These are phyloP conservation scores for Sprattus sprattus DNA, from an alignment of 2,113 vertebrate genomes.

Conservation along the genomic window DNA sequence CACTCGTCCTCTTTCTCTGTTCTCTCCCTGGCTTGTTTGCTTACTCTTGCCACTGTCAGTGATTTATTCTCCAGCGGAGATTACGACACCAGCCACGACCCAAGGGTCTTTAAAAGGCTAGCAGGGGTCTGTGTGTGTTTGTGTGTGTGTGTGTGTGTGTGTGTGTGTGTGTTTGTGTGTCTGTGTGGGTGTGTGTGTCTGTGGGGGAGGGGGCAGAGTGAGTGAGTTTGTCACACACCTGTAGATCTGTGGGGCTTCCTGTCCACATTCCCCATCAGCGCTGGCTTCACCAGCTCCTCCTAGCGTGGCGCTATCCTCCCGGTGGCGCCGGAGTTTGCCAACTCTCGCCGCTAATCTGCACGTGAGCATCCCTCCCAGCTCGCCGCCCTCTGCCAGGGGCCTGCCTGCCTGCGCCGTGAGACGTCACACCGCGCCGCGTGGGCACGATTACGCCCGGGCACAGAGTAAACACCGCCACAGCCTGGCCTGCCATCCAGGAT, in stretches of 20 bases:
- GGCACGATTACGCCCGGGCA: not conserved
- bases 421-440: not conserved
- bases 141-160: constrained; percentile 10
- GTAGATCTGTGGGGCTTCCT: too few species aligned
- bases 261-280: too few species aligned
- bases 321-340: not conserved
- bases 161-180: not conserved
- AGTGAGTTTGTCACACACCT: not conserved
- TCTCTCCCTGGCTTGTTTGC: not conserved
- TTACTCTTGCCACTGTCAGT: not conserved
- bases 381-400: too few species aligned
- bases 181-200: not conserved
- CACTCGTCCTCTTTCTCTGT: not conserved
- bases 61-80: not conserved
- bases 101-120: not conserved
- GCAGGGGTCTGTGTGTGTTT: too few species aligned
- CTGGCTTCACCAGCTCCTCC: too few species aligned
- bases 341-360: not conserved
- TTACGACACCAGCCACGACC: not conserved
- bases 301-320: too few species aligned
- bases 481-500: not conserved
- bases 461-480: not conserved
- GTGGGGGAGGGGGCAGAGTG: not conserved
- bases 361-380: not conserved
- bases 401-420: too few species aligned